Percentiles rank a stretch among this genome's conserved stretches.
These are phyloP conservation scores for Dendronephthya gigantea DNA, from an alignment of 64 coral and sea anemone genomes.

Conservation along the genomic window DNA sequence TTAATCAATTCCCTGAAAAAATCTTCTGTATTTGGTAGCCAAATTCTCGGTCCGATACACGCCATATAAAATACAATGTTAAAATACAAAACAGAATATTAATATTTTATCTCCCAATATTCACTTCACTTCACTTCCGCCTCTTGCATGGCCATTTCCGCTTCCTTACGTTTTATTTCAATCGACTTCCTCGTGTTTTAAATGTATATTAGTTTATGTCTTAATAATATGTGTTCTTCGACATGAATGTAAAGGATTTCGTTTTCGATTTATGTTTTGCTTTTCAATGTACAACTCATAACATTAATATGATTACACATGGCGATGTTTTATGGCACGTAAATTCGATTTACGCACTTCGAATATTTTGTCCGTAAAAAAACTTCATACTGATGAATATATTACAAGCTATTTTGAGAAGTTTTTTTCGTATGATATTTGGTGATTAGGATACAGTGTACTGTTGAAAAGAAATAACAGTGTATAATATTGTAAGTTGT, in stretches of 20 bases:
- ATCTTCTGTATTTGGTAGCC: background rate
- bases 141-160: no score
- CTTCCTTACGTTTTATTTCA: background rate
- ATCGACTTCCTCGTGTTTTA: slow-evolving; percentile 10
- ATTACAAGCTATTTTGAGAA: no score
- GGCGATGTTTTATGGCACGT: background rate
- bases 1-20: slow-evolving; percentile 9
- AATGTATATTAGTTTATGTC: background rate
- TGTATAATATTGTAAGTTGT: no score
- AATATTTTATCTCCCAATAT: background rate
- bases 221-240: background rate
- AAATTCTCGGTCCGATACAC: background rate
- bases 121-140: no score
- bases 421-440: no score
- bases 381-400: background rate
- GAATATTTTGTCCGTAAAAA: background rate
- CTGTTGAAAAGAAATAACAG: no score
- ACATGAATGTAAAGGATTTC: background rate
- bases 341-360: background rate
- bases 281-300: background rate
- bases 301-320: background rate
- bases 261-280: background rate
- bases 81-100: background rate
- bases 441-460: no score
- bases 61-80: background rate